These are phyloP conservation scores for Chamaetylas fuelleborni DNA, from an alignment of 2,113 vertebrate genomes.

Conservation along the genomic window DNA sequence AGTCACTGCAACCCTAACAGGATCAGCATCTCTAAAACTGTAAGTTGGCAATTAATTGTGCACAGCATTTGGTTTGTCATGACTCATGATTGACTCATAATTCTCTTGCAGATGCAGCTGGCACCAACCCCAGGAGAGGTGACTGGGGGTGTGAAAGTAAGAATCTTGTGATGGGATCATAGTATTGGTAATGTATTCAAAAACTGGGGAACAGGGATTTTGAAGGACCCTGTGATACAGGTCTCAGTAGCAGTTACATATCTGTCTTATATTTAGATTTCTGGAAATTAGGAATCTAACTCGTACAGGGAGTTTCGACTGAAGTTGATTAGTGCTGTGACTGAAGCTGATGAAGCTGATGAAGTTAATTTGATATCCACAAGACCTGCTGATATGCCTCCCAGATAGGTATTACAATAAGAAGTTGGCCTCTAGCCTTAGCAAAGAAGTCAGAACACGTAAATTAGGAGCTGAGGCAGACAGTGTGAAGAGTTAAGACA, in stretches of 20 bases:
- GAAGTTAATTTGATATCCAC: not conserved
- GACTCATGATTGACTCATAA: constrained; percentile 13
- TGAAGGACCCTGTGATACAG: not conserved
- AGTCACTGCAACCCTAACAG: not conserved
- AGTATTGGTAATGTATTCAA: not conserved
- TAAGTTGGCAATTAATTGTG: not conserved
- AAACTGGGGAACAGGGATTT: not conserved
- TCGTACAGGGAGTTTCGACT: not conserved
- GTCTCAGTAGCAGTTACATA: not conserved
- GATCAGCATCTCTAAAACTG: not conserved
- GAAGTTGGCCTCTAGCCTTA: not conserved
- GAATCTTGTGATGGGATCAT: not conserved
- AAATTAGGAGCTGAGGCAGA: not conserved
- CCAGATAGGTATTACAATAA: not conserved
- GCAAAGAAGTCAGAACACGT: not conserved
- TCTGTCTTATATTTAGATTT: not conserved
- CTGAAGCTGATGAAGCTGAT: not conserved
- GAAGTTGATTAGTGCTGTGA: not conserved
- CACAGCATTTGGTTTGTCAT: not conserved
- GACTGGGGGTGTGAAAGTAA: not conserved
- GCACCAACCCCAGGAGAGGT: not conserved
- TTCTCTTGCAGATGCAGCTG: not conserved
- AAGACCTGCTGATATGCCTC: not conserved
- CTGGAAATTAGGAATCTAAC: not conserved
- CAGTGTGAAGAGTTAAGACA: not conserved